Conservation (phyloP, 2,113 vertebrate genomes). For the Platysteira castanea region DNA sequence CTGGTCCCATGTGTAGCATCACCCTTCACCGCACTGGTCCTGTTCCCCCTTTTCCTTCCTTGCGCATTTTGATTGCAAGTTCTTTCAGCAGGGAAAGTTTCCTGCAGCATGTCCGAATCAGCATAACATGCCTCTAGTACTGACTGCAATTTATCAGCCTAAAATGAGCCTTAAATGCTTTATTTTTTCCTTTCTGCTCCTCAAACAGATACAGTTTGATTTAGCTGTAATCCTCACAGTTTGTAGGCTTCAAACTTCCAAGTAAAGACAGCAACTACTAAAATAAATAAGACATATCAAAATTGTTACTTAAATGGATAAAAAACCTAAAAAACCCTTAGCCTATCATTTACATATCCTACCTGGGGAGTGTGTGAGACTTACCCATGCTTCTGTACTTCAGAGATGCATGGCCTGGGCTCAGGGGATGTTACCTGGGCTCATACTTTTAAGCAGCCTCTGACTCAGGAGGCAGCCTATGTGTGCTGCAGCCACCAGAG, state of each 20-base stretch:
- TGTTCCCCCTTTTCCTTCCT: not conserved
- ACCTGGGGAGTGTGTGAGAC: not conserved
- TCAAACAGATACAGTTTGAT: not conserved
- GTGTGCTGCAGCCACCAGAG: not conserved
- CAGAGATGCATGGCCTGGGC: not conserved
- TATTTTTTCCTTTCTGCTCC: not conserved
- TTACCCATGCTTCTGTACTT: not conserved
- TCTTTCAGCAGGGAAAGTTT: not conserved
- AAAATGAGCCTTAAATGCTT: not conserved
- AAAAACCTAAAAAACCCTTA: not conserved
- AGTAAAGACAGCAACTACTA: not conserved
- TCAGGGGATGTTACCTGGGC: not conserved
- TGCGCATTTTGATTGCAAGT: not conserved
- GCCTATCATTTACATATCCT: not conserved
- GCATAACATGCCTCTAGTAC: not conserved
- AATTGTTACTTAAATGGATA: not conserved
- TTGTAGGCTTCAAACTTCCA: not conserved
- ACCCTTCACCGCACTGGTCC: not conserved
- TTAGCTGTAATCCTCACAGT: not conserved
- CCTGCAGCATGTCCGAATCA: not conserved
- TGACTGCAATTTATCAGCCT: not conserved
- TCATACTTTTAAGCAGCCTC: not conserved
- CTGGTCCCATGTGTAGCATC: accelerated
- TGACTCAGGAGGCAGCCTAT: not conserved
- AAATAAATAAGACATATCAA: not conserved